Base-by-base conservation (phyloP, 2,113 vertebrate species). In the Pterocles burchelli region DNA sequence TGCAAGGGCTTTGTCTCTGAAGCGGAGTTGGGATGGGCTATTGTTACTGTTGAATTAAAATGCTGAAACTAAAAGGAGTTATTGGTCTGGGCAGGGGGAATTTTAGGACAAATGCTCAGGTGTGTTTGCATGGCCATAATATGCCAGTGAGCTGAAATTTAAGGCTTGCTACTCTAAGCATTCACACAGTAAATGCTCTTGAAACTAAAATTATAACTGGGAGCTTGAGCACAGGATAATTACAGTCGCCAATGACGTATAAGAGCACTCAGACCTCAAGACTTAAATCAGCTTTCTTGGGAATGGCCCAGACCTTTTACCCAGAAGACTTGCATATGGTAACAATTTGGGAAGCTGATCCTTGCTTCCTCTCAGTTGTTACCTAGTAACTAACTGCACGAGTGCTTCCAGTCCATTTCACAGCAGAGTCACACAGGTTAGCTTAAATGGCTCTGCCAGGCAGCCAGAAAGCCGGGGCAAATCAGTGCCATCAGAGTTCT, bases 241-340 rank as follows among this genome's bases (percentile, higher is more conserved):
- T 95, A 91, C 67, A 77, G 82, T 46, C 6, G 2, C n/a, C 11
- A 4, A 19, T 58, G 59, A 94, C 80, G 66, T 88, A 90, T 90
- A 90, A 20, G 68, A 84, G 48, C 43, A 88, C 79, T 95, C 75
- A 86, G 83, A 92, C 54, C 59, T 93, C 79, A 84, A 94, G 90
- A 83, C 63, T 80, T 88, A 93, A 88, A 93, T 90, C 79, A 74
- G 25, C 59, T 84, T 92, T 94, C 75, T 85, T 90, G 85, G 83
- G 67, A 88, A 80, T 15, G 48, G 38, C 79, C 67, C 83, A 93
- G 85, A 71, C n/a, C 17, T 90, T 95, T 90, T 86, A 92, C 72
- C 25, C 46, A 51, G 63, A 85, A 93, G 82, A 94, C 71, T 34
- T 83, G 54, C 41, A 66, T 78, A 33, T 36, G 79, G 78, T 85